Evolutionary conservation across 2,888 invertebrate genomes (phyloP).

Genomic region (Drosophila pseudotalamancana): DNA sequence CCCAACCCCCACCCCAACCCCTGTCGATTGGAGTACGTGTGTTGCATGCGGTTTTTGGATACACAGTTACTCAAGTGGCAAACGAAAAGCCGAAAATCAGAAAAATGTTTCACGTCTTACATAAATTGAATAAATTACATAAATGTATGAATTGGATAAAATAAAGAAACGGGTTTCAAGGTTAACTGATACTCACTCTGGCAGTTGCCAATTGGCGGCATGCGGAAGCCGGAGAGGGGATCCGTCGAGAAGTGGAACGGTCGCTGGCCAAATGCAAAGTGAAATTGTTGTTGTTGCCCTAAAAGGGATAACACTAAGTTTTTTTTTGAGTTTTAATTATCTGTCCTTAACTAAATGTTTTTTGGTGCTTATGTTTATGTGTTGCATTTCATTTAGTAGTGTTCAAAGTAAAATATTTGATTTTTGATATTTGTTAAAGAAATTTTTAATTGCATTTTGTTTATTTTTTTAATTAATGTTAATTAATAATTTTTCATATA

Average conservation of each 20-base stretch:
- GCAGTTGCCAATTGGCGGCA: conserved; percentile 95
- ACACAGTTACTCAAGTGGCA: conserved; percentile 27
- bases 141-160: not conserved
- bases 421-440: too few relatives aligned
- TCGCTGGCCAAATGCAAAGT: conserved; percentile 95
- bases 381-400: too few relatives aligned
- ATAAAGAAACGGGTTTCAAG: too few relatives aligned
- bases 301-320: conserved; percentile 93
- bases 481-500: too few relatives aligned
- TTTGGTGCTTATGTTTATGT: conserved; percentile 22
- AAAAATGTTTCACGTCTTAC: not conserved
- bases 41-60: conserved; percentile 18
- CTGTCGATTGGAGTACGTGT: not conserved
- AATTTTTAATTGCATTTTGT: too few relatives aligned
- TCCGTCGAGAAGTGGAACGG: conserved; percentile 95
- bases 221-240: conserved; percentile 93
- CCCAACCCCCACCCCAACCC: not conserved
- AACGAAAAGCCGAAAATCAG: conserved; percentile 17
- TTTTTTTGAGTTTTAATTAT: conserved; percentile 84
- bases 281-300: conserved; percentile 98
- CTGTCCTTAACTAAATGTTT: conserved; percentile 82
- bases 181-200: conserved; percentile 90
- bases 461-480: too few relatives aligned
- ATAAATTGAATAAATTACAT: not conserved
- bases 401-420: too few relatives aligned